Evolutionary conservation across 35 echinoderm and acorn worm species (phyloP).

Genomic region (Apostichopus parvimensis): DNA sequence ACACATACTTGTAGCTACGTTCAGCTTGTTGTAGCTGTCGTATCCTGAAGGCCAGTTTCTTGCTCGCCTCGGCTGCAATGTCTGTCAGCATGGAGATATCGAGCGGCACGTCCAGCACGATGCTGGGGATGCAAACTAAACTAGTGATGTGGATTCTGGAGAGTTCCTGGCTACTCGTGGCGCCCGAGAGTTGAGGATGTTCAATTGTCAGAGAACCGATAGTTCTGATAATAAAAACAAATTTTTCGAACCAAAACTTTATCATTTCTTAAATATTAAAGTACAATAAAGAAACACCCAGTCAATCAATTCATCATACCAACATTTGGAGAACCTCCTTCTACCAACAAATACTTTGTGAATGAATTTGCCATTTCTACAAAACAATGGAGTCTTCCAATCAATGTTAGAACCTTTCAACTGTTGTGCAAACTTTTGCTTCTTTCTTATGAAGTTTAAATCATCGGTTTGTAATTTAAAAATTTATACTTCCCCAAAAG

Average conservation of each 20-base stretch:
- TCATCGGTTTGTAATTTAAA: no score
- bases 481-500: no score
- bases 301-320: no score
- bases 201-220: slow-evolving; percentile 77
- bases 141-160: slow-evolving; percentile 29
- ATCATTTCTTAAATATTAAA: neutral
- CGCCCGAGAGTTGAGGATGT: slow-evolving; percentile 60
- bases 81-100: slow-evolving; percentile 73
- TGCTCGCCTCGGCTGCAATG: slow-evolving; percentile 68
- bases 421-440: no score
- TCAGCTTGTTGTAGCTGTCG: slow-evolving; percentile 75
- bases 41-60: slow-evolving; percentile 79
- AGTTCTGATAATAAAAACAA: slow-evolving; percentile 28
- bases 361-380: no score
- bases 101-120: slow-evolving; percentile 73
- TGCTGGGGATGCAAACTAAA: slow-evolving; percentile 20
- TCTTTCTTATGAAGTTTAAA: no score
- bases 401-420: no score
- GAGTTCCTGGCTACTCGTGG: slow-evolving; percentile 35
- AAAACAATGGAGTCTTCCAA: no score
- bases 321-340: no score
- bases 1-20: slow-evolving; percentile 59
- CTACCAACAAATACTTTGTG: no score
- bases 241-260: neutral
- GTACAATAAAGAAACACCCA: no score